phyloP scores from a whole-genome alignment of 2,113 vertebrate species.

The Gobius niger region DNA sequence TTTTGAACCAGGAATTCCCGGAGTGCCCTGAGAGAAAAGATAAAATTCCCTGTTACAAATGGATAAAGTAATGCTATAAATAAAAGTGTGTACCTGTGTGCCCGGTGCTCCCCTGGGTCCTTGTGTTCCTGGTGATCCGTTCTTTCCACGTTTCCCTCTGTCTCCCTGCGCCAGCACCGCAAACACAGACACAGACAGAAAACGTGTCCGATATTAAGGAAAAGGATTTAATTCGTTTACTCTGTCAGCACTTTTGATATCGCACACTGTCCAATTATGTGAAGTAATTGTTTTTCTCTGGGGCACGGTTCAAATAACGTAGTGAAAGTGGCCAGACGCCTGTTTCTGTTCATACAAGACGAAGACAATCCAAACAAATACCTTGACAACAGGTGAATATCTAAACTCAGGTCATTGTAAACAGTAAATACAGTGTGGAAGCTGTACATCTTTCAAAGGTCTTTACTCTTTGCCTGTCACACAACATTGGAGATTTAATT shows the following conservation, averaged over 20 bases:
- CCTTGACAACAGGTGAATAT: no score
- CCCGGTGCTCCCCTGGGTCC: slow-evolving; percentile 77
- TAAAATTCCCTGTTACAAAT: background rate
- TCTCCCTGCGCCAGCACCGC: slow-evolving; percentile 75
- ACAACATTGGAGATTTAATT: no score
- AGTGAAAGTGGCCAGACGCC: no score
- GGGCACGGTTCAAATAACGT: no score
- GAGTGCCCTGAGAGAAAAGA: slow-evolving; percentile 70
- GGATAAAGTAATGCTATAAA: background rate
- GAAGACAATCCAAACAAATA: no score
- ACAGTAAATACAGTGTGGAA: no score
- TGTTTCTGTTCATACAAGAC: no score
- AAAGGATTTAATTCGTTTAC: background rate
- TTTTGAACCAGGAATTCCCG: slow-evolving; percentile 78
- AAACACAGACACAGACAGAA: background rate
- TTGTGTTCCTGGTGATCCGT: slow-evolving; percentile 72
- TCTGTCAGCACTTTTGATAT: background rate
- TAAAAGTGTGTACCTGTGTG: background rate
- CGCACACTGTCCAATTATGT: background rate
- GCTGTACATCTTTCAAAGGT: no score
- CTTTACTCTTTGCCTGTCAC: no score
- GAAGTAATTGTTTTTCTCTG: background rate
- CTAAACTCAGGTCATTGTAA: no score
- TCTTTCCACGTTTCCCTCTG: slow-evolving; percentile 82
- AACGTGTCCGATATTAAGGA: background rate